Conservation (phyloP, 2,888 invertebrate genomes). For the Tanypteryx hageni region DNA sequence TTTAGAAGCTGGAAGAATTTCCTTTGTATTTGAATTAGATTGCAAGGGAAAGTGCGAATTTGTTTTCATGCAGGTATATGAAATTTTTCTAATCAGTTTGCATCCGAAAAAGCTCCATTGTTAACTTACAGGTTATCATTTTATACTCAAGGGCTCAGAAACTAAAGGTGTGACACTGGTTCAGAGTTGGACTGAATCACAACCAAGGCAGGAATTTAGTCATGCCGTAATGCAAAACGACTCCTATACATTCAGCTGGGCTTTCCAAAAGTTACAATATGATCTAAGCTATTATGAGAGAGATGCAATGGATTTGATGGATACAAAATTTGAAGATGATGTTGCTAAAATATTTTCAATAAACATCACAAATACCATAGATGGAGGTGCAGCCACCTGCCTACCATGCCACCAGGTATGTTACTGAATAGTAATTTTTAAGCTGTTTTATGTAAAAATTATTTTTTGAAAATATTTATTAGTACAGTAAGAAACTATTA, state of each 20-base stretch:
- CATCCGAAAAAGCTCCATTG: background rate
- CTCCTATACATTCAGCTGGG: slow-evolving; percentile 75
- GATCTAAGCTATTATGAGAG: slow-evolving; percentile 55
- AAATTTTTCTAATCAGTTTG: background rate
- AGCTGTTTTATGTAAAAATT: too few species aligned
- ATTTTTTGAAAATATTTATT: too few species aligned
- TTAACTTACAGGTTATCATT: background rate
- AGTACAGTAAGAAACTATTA: too few species aligned
- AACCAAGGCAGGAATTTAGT: slow-evolving; percentile 72
- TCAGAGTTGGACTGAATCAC: slow-evolving; percentile 74
- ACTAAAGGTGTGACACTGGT: slow-evolving; percentile 74
- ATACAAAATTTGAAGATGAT: slow-evolving; percentile 71
- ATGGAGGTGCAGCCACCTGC: slow-evolving; percentile 78
- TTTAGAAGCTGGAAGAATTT: slow-evolving; percentile 75
- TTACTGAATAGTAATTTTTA: background rate
- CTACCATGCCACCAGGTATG: slow-evolving; percentile 74
- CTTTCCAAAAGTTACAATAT: slow-evolving; percentile 74
- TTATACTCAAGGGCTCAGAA: slow-evolving; percentile 72
- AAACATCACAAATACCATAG: slow-evolving; percentile 77
- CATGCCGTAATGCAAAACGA: slow-evolving; percentile 74
- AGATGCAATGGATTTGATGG: slow-evolving; percentile 21
- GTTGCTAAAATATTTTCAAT: slow-evolving; percentile 77
- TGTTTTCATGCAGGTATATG: slow-evolving; percentile 76
- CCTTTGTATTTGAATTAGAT: slow-evolving; percentile 77
- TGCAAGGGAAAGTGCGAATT: slow-evolving; percentile 77